Percentiles rank a stretch among this genome's conserved stretches.
phyloP scores from a whole-genome alignment of 2,113 vertebrate species.

The Gallinago paraguaiae region DNA sequence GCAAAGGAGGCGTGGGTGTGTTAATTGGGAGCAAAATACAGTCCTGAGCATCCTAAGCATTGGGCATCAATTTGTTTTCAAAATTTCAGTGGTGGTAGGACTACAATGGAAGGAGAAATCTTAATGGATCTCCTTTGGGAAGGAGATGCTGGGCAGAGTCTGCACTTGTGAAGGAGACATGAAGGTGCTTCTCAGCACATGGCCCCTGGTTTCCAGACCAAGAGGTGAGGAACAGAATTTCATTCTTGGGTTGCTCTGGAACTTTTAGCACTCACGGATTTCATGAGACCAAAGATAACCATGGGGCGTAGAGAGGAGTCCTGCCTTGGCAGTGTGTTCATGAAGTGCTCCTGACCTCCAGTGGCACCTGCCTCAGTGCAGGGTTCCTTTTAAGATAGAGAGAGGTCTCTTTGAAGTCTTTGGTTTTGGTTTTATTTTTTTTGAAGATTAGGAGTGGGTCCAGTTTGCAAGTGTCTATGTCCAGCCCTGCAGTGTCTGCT shows the following conservation, averaged over 20 bases:
- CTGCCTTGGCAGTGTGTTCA: background rate
- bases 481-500: background rate
- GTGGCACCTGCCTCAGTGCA: background rate
- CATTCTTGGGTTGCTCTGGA: background rate
- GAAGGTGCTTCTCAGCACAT: background rate
- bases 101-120: background rate
- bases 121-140: background rate
- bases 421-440: background rate
- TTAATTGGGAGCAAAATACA: background rate
- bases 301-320: background rate
- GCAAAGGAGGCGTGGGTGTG: background rate
- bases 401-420: background rate
- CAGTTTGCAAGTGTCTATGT: background rate
- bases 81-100: background rate
- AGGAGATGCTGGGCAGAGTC: background rate
- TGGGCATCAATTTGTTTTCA: background rate
- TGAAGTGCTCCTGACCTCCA: slow-evolving; percentile 52
- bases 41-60: background rate
- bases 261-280: background rate
- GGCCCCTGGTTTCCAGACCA: background rate
- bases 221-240: background rate
- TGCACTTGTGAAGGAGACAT: background rate
- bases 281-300: background rate
- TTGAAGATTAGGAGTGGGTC: background rate
- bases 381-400: background rate